These are phyloP conservation scores for Chelmon rostratus DNA, from an alignment of 2,797 vertebrate genomes.

Conservation along the genomic window DNA sequence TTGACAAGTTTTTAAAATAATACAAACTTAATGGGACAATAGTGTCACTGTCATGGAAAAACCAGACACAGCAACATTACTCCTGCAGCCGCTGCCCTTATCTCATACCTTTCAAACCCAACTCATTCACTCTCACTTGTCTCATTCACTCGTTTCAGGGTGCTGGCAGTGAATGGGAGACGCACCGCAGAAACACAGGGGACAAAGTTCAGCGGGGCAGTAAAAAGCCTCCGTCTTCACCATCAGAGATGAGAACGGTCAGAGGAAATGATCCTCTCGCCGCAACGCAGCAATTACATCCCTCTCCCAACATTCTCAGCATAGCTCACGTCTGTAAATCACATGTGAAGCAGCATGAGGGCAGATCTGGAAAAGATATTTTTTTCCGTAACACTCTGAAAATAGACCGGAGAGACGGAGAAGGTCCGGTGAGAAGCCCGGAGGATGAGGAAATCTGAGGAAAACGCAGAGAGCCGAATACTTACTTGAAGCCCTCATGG, in stretches of 20 bases:
- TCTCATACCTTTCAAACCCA: slow-evolving; percentile 2
- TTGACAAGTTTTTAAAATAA: not conserved
- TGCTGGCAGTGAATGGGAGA: slow-evolving; percentile 24
- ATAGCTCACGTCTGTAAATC: slow-evolving; percentile 70
- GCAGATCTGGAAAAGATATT: slow-evolving; percentile 4
- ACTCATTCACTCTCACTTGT: slow-evolving; percentile 45
- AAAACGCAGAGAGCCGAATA: slow-evolving; percentile 21
- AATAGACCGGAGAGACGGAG: slow-evolving; percentile 39
- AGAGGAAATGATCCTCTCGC: slow-evolving; percentile 68
- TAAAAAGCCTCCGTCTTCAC: slow-evolving; percentile 60
- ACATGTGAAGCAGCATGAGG: slow-evolving; percentile 49
- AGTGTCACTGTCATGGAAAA: not conserved
- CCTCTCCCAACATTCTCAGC: slow-evolving; percentile 70
- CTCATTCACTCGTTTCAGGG: slow-evolving; percentile 28
- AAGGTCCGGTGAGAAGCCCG: slow-evolving; percentile 1
- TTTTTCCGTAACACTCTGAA: slow-evolving; percentile 36
- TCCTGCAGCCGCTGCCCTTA: not conserved
- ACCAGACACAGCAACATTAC: not conserved
- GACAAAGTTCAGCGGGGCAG: slow-evolving; percentile 68
- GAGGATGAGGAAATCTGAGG: not conserved
- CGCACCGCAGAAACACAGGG: slow-evolving; percentile 52
- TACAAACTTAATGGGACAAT: not conserved
- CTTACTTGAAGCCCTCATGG: slow-evolving; percentile 82
- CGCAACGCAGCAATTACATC: slow-evolving; percentile 77
- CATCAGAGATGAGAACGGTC: slow-evolving; percentile 68